Base-by-base conservation (phyloP, 2,113 vertebrate species). In the Clarias gariepinus region DNA sequence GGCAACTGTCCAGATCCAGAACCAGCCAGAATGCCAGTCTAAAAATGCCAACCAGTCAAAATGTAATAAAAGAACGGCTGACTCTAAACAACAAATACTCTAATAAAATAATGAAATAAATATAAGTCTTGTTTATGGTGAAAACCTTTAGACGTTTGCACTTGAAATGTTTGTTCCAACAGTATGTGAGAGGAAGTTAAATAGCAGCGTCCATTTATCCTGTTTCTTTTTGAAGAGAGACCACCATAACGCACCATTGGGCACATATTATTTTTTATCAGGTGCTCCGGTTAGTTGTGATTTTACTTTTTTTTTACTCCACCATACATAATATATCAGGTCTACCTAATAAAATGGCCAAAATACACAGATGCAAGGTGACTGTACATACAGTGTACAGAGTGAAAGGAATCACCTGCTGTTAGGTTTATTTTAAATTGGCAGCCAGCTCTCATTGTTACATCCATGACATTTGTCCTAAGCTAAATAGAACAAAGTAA, bases 341-440 rank as follows among this genome's bases (percentile, higher is more conserved):
- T 41, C 36, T 47, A 23, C 3, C 21, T 41, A 74, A 74, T 74
- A 74, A 76, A 53, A n/a, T 76, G 73, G 15, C 4, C 47, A 18
- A 5, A 47, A 47, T 25, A 25, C 21, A 4, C 47, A 47, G 47
- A 47, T 47, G 71, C 33, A 47, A 47, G 36, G 8, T 74, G 71
- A 33, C 71, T 23, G 71, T 23, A 8, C 36, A 74, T 23, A 11
- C 15, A 78, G 25, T 55, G 15, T 55, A 18, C 52, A n/a, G 13
- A 28, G 25, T 16, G 19, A 16, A 30, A 11, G n/a, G 53, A 58
- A 28, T 77, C 25, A 28, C 25, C 5, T 77, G 73, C 10, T 78
- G n/a, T 78, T 78, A 78, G 25, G 23, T 76, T 73, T 4, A 52
- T 23, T 53, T 76, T 76, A 53, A 55, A n/a, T n/a, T 79, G 76